These are phyloP conservation scores for Elysia crispata DNA, from an alignment of 2,888 invertebrate genomes.

Conservation along the genomic window DNA sequence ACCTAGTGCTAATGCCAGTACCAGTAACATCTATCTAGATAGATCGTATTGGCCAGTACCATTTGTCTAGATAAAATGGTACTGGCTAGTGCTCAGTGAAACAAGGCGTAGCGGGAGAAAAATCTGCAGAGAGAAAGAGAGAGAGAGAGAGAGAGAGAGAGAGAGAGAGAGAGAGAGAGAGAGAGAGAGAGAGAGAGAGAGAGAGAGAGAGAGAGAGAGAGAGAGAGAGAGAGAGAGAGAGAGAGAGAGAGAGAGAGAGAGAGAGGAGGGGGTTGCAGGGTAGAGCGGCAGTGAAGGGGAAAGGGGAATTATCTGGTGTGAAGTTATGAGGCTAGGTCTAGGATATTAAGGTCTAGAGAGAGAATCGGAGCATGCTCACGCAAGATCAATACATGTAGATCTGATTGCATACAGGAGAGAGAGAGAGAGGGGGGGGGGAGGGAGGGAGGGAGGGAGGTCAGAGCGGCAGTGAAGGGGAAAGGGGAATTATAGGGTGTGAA, in stretches of 20 bases:
- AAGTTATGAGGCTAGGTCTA: neutral
- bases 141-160: slow-evolving; percentile 18
- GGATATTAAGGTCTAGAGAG: too few relatives aligned
- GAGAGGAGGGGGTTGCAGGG: neutral
- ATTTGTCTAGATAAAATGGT: too few relatives aligned
- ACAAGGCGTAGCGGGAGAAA: too few relatives aligned
- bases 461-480: neutral
- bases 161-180: slow-evolving; percentile 11
- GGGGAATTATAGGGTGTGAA: neutral
- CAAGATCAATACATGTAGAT: neutral
- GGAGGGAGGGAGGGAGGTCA: neutral
- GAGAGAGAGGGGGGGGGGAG: neutral
- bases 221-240: neutral
- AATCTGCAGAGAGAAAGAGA: too few relatives aligned
- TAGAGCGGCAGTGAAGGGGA: neutral
- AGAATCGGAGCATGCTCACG: neutral
- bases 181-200: slow-evolving; percentile 15
- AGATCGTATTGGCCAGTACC: too few relatives aligned
- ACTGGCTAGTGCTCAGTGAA: too few relatives aligned
- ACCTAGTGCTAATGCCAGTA: too few relatives aligned
- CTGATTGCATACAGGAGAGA: too few relatives aligned
- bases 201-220: neutral
- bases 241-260: slow-evolving; percentile 15
- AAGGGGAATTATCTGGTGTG: neutral
- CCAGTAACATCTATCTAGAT: too few relatives aligned